phyloP scores from a whole-genome alignment of 2,888 invertebrate genomes.

The Merodon equestris region DNA sequence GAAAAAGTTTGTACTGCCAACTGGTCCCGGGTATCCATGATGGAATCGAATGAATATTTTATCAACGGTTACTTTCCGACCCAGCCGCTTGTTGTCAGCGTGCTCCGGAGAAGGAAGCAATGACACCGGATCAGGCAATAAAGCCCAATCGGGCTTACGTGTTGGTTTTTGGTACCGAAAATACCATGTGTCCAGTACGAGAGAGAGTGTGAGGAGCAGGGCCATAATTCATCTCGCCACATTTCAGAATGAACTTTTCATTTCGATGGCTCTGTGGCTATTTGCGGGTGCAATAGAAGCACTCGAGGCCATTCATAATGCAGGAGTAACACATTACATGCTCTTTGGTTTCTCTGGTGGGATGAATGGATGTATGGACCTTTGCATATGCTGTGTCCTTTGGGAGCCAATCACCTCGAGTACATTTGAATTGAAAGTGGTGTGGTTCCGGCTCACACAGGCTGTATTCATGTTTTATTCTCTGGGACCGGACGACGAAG shows the following conservation, averaged over 20 bases:
- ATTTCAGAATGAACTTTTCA: conserved; percentile 71
- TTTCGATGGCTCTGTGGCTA: conserved; percentile 64
- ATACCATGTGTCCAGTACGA: conserved; percentile 50
- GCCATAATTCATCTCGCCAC: conserved; percentile 71
- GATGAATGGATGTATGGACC: conserved; percentile 24
- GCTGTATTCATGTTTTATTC: conserved; percentile 43
- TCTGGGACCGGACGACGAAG: conserved; percentile 51
- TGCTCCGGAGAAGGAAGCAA: conserved; percentile 27
- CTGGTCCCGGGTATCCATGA: conserved; percentile 59
- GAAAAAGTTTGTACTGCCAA: conserved; percentile 65
- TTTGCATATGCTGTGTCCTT: background rate
- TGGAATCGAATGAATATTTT: conserved; percentile 74
- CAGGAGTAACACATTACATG: conserved; percentile 55
- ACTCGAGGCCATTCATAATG: conserved; percentile 66
- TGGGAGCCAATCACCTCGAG: conserved; percentile 56
- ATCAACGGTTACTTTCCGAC: conserved; percentile 66
- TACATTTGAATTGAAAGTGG: conserved; percentile 43
- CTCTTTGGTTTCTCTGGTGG: conserved; percentile 26
- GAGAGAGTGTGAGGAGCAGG: conserved; percentile 58
- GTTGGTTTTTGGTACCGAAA: conserved; percentile 21
- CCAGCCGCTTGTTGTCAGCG: too few species aligned
- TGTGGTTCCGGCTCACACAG: conserved; percentile 2
- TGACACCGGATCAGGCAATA: conserved; percentile 70
- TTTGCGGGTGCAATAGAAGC: conserved; percentile 67
- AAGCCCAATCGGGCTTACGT: conserved; percentile 45